Evolutionary conservation across 2,113 vertebrate species (phyloP).

Genomic region (Ptychochromis oligacanthus): DNA sequence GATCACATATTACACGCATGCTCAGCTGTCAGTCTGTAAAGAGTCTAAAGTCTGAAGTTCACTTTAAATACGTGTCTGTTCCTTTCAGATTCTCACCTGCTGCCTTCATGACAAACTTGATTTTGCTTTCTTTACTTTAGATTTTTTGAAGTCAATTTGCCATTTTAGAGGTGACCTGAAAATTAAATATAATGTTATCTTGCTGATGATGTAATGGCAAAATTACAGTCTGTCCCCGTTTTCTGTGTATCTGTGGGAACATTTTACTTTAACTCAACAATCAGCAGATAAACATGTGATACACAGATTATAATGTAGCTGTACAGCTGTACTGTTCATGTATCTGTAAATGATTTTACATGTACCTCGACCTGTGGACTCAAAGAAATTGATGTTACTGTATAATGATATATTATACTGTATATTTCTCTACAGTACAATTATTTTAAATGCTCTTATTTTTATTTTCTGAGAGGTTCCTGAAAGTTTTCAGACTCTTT

Average conservation of each 20-base stretch:
- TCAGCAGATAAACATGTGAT: background rate
- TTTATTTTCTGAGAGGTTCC: background rate
- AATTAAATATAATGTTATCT: background rate
- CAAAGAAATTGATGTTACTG: background rate
- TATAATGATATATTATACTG: accelerated
- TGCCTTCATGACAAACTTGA: background rate
- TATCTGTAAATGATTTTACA: accelerated
- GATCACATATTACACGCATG: background rate
- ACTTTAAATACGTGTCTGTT: background rate
- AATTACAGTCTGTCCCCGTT: background rate
- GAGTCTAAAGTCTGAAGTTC: too few species aligned
- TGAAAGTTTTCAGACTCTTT: background rate
- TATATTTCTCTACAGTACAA: accelerated
- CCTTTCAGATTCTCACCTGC: background rate
- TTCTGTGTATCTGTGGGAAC: accelerated
- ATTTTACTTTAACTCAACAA: accelerated
- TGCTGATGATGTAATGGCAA: too few species aligned
- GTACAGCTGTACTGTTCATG: accelerated
- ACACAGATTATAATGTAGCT: background rate
- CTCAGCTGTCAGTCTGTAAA: background rate
- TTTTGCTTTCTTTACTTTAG: background rate
- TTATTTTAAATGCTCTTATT: accelerated
- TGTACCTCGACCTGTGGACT: accelerated
- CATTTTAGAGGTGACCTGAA: too few species aligned
- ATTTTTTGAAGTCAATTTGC: accelerated